Conservation (phyloP, 1,140 invertebrate species). For the Nebria ingens region DNA sequence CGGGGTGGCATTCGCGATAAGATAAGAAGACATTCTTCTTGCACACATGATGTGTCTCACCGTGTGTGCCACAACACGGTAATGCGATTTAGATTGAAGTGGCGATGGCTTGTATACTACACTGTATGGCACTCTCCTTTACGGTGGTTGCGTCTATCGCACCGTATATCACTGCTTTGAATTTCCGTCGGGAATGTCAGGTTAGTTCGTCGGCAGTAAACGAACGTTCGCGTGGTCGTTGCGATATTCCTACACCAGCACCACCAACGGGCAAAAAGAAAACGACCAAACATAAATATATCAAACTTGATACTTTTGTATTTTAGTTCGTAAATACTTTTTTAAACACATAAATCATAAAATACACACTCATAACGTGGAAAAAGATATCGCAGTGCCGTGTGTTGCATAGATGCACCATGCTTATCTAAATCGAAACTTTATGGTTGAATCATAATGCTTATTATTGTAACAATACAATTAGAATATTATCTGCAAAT, state of each 20-base stretch:
- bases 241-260: neutral
- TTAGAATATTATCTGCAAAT: no score
- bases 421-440: no score
- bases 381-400: no score
- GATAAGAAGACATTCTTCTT: neutral
- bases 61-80: neutral
- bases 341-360: neutral
- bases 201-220: no score
- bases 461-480: no score
- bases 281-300: neutral
- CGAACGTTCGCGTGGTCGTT: neutral
- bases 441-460: no score
- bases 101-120: neutral
- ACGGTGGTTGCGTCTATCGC: neutral
- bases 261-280: no score
- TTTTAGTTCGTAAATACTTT: neutral
- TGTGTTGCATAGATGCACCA: no score
- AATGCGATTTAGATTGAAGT: neutral
- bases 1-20: no score
- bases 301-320: neutral
- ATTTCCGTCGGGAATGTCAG: neutral
- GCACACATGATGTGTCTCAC: neutral
- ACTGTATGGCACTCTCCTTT: neutral
- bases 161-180: neutral
- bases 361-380: no score